A percentile compares a stretch with the other conserved stretches of the same genome.
Conservation (phyloP, 2,888 invertebrate species). For the Himalopsyche tibetana region DNA sequence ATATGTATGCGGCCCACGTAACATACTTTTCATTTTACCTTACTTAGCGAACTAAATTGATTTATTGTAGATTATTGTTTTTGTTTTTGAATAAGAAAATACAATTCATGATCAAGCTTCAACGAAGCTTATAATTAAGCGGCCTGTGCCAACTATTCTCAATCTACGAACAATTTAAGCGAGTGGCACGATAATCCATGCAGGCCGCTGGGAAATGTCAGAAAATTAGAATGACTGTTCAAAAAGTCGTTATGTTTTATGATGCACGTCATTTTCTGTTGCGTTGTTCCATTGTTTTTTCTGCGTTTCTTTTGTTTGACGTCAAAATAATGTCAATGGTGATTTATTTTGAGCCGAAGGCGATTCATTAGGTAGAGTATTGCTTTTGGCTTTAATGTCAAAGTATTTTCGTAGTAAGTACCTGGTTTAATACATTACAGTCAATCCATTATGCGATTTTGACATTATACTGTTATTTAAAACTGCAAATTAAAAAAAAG, state of each 20-base stretch:
- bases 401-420: too few relatives aligned
- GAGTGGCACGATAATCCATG: not conserved
- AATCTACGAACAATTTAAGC: not conserved
- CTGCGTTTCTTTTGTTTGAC: not conserved
- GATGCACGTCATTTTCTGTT: slow-evolving; percentile 19
- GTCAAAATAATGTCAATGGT: slow-evolving; percentile 37
- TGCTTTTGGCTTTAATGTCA: not conserved
- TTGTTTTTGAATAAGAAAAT: too few relatives aligned
- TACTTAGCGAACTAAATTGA: too few relatives aligned
- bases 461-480: too few relatives aligned
- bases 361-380: slow-evolving; percentile 11
- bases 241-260: slow-evolving; percentile 15
- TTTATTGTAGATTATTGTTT: too few relatives aligned
- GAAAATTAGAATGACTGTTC: slow-evolving; percentile 23
- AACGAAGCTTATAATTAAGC: not conserved
- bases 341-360: not conserved
- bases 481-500: too few relatives aligned
- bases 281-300: slow-evolving; percentile 12
- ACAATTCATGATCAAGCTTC: too few relatives aligned
- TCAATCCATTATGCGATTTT: too few relatives aligned
- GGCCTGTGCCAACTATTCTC: not conserved
- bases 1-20: too few relatives aligned
- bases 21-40: too few relatives aligned
- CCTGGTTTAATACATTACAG: too few relatives aligned
- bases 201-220: not conserved